Base-by-base conservation (phyloP, 92 coral and sea anemone species). In the Meandrina meandrites region DNA sequence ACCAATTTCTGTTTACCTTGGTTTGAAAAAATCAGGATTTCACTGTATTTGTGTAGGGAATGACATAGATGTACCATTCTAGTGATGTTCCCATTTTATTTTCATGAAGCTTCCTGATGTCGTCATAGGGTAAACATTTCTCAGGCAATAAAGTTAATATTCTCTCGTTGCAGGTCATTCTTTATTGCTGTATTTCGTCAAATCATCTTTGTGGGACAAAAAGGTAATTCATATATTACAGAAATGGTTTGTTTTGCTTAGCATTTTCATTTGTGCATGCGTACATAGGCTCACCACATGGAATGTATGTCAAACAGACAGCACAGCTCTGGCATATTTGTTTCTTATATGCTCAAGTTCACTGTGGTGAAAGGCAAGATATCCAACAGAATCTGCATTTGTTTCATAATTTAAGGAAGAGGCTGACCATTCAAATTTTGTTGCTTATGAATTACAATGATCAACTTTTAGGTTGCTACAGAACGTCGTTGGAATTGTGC, bases 131-230 rank as follows among this genome's bases (percentile, higher is more conserved):
- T 40, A 40, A 40, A 40, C 45, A 40, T 2, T 40, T 2, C 45
- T 40, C 45, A 40, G 45, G 6, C 45, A 40, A 40, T 40, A 40
- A 40, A 40, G 6, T 40, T 40, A 40, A 40, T 76, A 12, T 48
- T 31, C 28, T 54, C 18, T 36, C 36, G 12, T 83, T 86, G 40
- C 91, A 97, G 99, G 76, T 92, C 99, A 0, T 95, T 95, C 75
- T 97, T 95, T 67, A 92, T 97, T 88, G 99, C 97, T 24, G 84
- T 97, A 22, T 97, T 97, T 87, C 99, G 94, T 19, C 99, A 97
- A 51, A 94, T 97, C 86, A 88, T 91, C 31, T 95, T 90, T 68
- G 96, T 95, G 64, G 99, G 97, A 8, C 97, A 97, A 78, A 92
- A 92, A 95, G 99, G 99, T 97, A 85, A 74, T 87, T 16, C 30